Base-by-base conservation (phyloP, 1,140 invertebrate species). In the Hyposmocoma kahamanoa region DNA sequence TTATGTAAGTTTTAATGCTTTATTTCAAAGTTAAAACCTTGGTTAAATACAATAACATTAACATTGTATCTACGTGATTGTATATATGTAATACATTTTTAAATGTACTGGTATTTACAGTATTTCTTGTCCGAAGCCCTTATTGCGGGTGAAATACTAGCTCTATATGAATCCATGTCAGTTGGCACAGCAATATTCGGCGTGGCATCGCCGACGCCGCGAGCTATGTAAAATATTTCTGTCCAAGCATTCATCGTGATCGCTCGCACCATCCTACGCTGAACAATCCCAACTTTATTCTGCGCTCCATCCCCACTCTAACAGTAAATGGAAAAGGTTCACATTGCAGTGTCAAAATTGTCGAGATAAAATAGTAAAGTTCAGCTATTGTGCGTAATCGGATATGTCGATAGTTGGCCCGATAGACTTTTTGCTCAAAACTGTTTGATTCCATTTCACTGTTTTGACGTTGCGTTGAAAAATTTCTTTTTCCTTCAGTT, bases 181-280 rank as follows among this genome's bases (percentile, higher is more conserved):
- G 80, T 84, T 84, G 81, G 78, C 81, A 82, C 73, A 74, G 71
- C 72, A 73, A 78, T 84, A 77, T 82, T 81, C 77, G 65, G 67
- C 56, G 58, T 58, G 70, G 69, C 64, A 65, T 62, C 62, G 64
- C 64, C 60, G 67, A 21, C 54, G 79, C 81, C 77, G 56, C 59
- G 52, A 77, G 81, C 81, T 60, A 82, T 83, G 82, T 83, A 83
- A 83, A 85, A 85, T 85, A 85, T 85, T 85, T 82, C 82, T 80
- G 74, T 72, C 73, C 76, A 76, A 83, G 77, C 82, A 77, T 83
- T 85, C 81, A 84, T 83, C 76, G 76, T 76, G 80, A 80, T 82
- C 78, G 76, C 60, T 49, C 47, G 71, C 71, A 66, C 67, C 71
- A 83, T 80, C 76, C 72, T 68, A 71, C 72, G 50, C 52, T 58